Percentiles rank a stretch among this genome's conserved stretches.
These are phyloP conservation scores for Trypoxylus dichotomus DNA, from an alignment of 1,140 invertebrate genomes.

Conservation along the genomic window DNA sequence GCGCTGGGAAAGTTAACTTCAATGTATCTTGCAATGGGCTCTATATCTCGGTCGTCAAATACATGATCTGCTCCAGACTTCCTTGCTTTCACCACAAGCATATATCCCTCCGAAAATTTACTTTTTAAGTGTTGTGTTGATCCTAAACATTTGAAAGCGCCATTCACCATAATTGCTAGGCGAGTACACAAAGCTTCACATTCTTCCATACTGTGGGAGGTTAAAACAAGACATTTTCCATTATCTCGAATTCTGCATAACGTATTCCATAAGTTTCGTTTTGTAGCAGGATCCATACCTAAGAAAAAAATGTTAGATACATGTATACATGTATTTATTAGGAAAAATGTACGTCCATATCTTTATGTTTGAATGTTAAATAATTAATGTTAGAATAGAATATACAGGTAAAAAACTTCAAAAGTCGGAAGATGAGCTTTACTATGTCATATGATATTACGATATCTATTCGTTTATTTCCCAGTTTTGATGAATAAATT, in stretches of 20 bases:
- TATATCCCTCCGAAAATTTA: conserved; percentile 62
- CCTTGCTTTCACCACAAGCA: conserved; percentile 50
- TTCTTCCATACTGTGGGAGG: conserved; percentile 83
- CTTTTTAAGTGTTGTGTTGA: conserved; percentile 69
- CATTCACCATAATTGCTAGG: conserved; percentile 86
- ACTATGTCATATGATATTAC: no score
- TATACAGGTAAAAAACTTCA: no score
- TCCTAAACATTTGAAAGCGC: conserved; percentile 72
- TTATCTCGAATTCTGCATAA: conserved; percentile 61
- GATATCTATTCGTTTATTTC: no score
- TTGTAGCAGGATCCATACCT: conserved; percentile 7
- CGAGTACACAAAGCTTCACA: conserved; percentile 85
- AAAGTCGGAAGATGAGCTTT: no score
- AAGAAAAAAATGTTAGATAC: no score
- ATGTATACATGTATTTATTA: no score
- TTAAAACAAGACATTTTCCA: conserved; percentile 73
- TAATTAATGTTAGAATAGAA: no score
- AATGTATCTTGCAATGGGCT: conserved; percentile 52
- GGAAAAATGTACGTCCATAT: no score
- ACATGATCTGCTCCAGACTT: conserved; percentile 30
- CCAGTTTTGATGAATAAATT: no score
- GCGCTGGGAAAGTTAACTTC: conserved; percentile 50
- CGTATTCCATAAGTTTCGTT: conserved; percentile 56
- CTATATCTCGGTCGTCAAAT: conserved; percentile 33
- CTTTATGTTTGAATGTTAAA: no score